Evolutionary conservation across 2,888 invertebrate species (phyloP), one percentile per base, ranked within the genome.

Genomic region (Amblyjoppa proteus): DNA sequence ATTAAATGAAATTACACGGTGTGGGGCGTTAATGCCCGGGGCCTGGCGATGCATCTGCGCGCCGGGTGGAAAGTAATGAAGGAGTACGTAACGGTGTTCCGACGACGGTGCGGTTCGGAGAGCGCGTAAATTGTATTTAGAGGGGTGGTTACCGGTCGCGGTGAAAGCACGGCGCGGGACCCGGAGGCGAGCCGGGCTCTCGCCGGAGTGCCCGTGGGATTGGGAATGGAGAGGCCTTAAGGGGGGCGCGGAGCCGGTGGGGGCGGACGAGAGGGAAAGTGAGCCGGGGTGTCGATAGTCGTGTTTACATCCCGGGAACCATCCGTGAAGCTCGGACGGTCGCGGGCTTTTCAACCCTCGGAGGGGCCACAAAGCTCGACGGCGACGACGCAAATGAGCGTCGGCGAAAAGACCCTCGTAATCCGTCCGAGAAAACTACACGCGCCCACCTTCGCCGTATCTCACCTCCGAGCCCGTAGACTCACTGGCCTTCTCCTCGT

Each of bases 91-190:
- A 58, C 58, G 25, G 56, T 20, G 56, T 73, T 34, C 53, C 58
- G 58, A 53, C 28, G 71, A 38, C 38, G 56, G 34, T 73, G 56
- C 25, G 20, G 58, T 28, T 7, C 58, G 58, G 70, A 70, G 64
- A 75, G 38, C 34, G 66, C 51, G 66, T 76, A 66, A 76, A 76
- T 76, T 66, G 76, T 76, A 51, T 76, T 76, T 76, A 66, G 76
- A 51, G 76, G 76, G 66, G 31, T 66, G 61, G 49, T 45, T 41
- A 28, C 45, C 31, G 28, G 61, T n/a, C 2, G 20, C 28, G 38
- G 13, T 16, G 20, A 56, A 56, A 38, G 71, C 51, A 41, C 76
- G 66, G 66, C 53, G 25, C 13, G 51, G 76, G 16, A 0, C 56
- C 2, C 9, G 0, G 58, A 11, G 58, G 11, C 7, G 58, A 28